Base-by-base conservation (phyloP, 2,888 invertebrate genomes). In the Scaptomyza caliginosa region DNA sequence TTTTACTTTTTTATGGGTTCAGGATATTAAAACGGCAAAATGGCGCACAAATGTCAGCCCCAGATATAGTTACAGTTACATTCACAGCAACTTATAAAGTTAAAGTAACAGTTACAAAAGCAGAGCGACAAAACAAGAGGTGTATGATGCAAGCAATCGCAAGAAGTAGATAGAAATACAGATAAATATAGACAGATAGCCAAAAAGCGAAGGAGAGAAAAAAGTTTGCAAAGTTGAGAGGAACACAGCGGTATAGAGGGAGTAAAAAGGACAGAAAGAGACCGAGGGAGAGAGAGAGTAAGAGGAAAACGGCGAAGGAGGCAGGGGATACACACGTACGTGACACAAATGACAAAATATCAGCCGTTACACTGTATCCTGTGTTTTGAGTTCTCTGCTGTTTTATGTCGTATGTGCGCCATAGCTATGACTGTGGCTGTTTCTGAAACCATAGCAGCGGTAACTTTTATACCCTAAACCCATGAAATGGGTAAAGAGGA, bases 341-440 rank as follows among this genome's bases (percentile, higher is more conserved):
- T 88, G 88, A 88, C 87, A 88, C 78, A 88, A 88, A 89, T 88
- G 88, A 89, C 88, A 89, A 89, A 83, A 86, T 83, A 83, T 83
- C 86, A 80, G 72, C 60, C 56, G 75, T 81, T 59, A 77, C 62
- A 59, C 55, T 70, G 34, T 34, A 24, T 34, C 36, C 46, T 30
- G n/a, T 7, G 23, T 28, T 46, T n/a, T 13, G 11, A 2, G 48
- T 67, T 55, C 69, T 26, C 28, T 19, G 40, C 49, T 40, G 39
- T 21, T 23, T 23, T 23, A 40, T 40, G 40, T 40, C 40, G n/a
- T 40, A 4, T 23, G 23, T 23, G 52, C 45, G 1, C 67, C 49
- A 50, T 54, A 39, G n/a, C 51, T 32, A 54, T 46, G 28, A 30
- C 48, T 51, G 24, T 46, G 38, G 36, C 48, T 51, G 24, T 46